Evolutionary conservation across 2,888 invertebrate genomes (phyloP), one percentile per base, ranked within the genome.

Genomic region (Hydriomena furcata): DNA sequence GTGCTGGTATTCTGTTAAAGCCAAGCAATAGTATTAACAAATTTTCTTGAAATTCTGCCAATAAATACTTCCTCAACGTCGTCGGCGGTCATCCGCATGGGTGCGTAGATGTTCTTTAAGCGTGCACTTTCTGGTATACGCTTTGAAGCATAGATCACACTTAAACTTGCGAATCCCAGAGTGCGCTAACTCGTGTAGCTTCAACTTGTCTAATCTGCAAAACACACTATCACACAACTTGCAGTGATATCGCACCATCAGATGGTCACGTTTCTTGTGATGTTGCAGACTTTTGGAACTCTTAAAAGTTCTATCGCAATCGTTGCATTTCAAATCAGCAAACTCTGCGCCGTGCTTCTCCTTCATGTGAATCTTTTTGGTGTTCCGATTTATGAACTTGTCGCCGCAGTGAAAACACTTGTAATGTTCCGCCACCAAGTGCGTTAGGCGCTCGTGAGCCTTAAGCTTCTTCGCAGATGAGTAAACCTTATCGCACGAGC

Each of bases 221-320:
- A 84, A 86, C 7, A 63, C 69, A 57, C 75, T 76, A 1, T 77
- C 73, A 37, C 86, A 86, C 1, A 65, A 49, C 0, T 66, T 49
- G 38, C 86, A 87, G 37, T 72, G 74, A n/a, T 77, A 76, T 0
- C 32, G 30, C 8, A 44, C 31, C 20, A 52, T 52, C 24, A 44
- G 11, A 12, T 60, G 60, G 6, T 53, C 51, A 24, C 27, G 44
- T 1, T 17, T 40, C 13, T 46, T 55, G 30, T 60, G 59, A 8
- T 40, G 23, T 1, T 50, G 36, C 5, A 60, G 10, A 31, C 32
- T 35, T 4, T 47, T 38, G 6, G 36, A 32, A 2, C 46, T 43
- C 6, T 49, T 52, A 25, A 56, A 60, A 0, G 50, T 54, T 5
- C 27, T 51, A 7, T 55, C 47, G 31, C 60, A 60, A 10, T 44